Evolutionary conservation across 2,888 invertebrate genomes (phyloP).

Genomic region (Cheilosia soror): DNA sequence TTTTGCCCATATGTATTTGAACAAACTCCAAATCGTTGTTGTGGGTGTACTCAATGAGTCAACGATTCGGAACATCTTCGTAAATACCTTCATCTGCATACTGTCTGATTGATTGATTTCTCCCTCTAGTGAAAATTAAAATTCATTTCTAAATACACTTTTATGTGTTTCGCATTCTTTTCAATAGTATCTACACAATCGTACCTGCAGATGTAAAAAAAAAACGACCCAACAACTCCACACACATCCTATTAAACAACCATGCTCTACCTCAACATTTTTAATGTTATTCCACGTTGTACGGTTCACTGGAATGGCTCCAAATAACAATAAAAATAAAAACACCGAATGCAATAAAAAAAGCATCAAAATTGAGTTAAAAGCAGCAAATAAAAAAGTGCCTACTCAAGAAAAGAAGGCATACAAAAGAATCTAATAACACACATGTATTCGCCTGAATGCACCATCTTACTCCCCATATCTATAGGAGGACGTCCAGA

Average conservation of each 20-base stretch:
- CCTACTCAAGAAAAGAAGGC: background rate
- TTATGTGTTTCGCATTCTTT: too few species aligned
- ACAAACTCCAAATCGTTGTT: too few species aligned
- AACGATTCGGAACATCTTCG: too few species aligned
- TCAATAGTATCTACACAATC: background rate
- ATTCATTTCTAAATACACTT: too few species aligned
- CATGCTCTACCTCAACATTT: slow-evolving; percentile 37
- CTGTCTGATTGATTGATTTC: too few species aligned
- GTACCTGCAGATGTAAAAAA: background rate
- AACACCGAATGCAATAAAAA: slow-evolving; percentile 27
- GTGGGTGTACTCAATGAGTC: too few species aligned
- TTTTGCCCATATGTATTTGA: too few species aligned
- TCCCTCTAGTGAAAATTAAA: too few species aligned
- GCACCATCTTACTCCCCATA: slow-evolving; percentile 15
- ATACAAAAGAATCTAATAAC: slow-evolving; percentile 20
- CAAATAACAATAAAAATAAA: slow-evolving; percentile 3
- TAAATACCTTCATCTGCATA: too few species aligned
- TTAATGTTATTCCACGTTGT: slow-evolving; percentile 6
- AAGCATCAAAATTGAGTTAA: slow-evolving; percentile 42
- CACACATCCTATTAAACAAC: slow-evolving; percentile 1
- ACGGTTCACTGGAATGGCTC: background rate
- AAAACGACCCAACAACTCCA: background rate
- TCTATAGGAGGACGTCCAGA: slow-evolving; percentile 22
- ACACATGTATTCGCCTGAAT: slow-evolving; percentile 9
- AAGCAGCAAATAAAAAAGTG: slow-evolving; percentile 26